Conservation (phyloP, 92 coral and sea anemone genomes). For the Palythoa caribaeorum region DNA sequence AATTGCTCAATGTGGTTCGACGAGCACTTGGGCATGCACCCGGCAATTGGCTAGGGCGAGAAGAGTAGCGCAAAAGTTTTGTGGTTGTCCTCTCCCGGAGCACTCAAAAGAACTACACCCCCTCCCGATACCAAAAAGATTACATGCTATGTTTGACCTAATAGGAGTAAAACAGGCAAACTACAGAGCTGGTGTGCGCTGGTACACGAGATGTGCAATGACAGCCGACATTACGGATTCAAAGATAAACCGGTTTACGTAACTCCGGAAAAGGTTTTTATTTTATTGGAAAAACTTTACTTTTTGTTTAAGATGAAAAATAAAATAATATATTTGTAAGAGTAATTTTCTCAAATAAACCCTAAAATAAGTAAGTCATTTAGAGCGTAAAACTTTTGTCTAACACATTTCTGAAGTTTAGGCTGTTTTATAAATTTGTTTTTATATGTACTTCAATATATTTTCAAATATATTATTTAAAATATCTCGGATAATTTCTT, state of each 20-base stretch:
- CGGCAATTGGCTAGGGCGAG: constrained; percentile 8
- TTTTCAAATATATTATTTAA: too few relatives aligned
- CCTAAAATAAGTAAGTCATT: too few relatives aligned
- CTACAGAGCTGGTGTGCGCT: constrained; percentile 22
- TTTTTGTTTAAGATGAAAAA: neutral
- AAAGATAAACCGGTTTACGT: constrained; percentile 10
- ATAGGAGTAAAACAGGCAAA: neutral
- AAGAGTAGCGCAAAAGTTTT: constrained; percentile 2
- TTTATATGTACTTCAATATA: too few relatives aligned
- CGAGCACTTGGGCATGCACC: neutral
- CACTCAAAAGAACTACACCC: neutral
- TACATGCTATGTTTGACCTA: neutral
- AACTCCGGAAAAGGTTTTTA: constrained; percentile 7
- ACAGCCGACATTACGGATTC: neutral
- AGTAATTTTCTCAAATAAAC: too few relatives aligned
- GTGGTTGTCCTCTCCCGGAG: constrained; percentile 1
- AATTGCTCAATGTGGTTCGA: constrained; percentile 4
- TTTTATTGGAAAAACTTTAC: neutral
- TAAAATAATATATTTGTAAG: too few relatives aligned
- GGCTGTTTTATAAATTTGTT: too few relatives aligned
- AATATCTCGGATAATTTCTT: neutral
- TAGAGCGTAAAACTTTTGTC: too few relatives aligned
- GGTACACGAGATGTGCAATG: constrained; percentile 13
- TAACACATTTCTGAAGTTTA: too few relatives aligned
- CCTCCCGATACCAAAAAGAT: neutral